Evolutionary conservation across 1,140 invertebrate species (phyloP).

Genomic region (Magallana ariakensis): DNA sequence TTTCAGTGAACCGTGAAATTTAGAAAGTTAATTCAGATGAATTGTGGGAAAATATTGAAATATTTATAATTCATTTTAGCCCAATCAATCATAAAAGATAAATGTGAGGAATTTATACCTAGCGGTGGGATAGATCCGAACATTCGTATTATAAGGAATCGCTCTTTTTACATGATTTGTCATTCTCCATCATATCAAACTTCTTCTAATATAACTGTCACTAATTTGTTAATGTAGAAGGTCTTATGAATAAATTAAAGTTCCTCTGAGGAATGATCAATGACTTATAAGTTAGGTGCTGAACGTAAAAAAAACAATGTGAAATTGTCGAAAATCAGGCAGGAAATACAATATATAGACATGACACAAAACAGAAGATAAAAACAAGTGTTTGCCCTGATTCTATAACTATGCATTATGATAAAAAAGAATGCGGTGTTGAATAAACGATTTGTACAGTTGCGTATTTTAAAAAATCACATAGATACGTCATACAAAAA

Average conservation of each 20-base stretch:
- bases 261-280: not conserved
- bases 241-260: not conserved
- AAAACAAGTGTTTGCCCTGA: constrained; percentile 14
- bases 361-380: not conserved
- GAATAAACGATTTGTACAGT: not conserved
- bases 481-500: not conserved
- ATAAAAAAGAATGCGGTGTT: not conserved
- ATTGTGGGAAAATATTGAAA: not conserved
- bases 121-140: not conserved
- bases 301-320: not conserved
- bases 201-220: not conserved
- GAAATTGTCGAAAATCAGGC: not conserved
- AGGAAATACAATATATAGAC: not conserved
- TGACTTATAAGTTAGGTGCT: not conserved
- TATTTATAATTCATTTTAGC: not conserved
- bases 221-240: not conserved
- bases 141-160: not conserved
- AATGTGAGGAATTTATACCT: not conserved
- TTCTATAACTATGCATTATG: not conserved
- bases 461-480: constrained; percentile 9
- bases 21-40: not conserved
- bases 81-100: not conserved
- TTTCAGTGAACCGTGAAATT: not conserved
- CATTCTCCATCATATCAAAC: not conserved
- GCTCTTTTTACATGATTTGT: not conserved